Evolutionary conservation across 2,888 invertebrate genomes (phyloP).

Genomic region (Pecten maximus): DNA sequence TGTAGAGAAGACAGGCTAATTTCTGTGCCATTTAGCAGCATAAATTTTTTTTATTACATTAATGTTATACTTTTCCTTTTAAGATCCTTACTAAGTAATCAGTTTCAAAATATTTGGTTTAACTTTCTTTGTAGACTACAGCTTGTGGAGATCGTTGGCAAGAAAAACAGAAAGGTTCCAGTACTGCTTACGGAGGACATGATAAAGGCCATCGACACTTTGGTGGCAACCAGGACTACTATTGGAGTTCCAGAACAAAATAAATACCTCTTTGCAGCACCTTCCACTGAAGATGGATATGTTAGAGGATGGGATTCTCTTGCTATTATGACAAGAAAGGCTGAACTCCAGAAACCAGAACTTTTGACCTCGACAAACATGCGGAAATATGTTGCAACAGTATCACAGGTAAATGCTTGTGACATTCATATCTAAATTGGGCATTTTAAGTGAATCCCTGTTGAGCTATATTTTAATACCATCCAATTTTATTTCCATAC

Average conservation of each 20-base stretch:
- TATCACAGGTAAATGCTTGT: not conserved
- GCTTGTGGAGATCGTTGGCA: not conserved
- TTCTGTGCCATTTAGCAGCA: too few relatives aligned
- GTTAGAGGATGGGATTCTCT: constrained; percentile 2
- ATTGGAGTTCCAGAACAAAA: not conserved
- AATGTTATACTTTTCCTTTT: too few relatives aligned
- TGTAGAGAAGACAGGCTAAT: too few relatives aligned
- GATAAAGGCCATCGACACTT: not conserved
- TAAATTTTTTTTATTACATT: too few relatives aligned
- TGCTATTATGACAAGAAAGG: not conserved
- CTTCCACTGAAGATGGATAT: not conserved
- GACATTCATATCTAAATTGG: not conserved
- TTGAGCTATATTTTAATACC: too few relatives aligned
- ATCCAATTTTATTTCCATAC: too few relatives aligned
- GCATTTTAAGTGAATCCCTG: too few relatives aligned
- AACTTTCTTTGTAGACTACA: too few relatives aligned
- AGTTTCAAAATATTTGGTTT: too few relatives aligned
- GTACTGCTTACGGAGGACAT: not conserved
- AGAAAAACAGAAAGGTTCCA: constrained; percentile 33
- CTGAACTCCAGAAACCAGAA: not conserved
- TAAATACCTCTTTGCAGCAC: not conserved
- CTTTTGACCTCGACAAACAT: not conserved
- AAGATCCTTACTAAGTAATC: too few relatives aligned
- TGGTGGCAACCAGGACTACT: not conserved
- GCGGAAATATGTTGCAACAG: not conserved